These are phyloP conservation scores for Metridium senile DNA, from an alignment of 92 coral and sea anemone genomes.

Conservation along the genomic window DNA sequence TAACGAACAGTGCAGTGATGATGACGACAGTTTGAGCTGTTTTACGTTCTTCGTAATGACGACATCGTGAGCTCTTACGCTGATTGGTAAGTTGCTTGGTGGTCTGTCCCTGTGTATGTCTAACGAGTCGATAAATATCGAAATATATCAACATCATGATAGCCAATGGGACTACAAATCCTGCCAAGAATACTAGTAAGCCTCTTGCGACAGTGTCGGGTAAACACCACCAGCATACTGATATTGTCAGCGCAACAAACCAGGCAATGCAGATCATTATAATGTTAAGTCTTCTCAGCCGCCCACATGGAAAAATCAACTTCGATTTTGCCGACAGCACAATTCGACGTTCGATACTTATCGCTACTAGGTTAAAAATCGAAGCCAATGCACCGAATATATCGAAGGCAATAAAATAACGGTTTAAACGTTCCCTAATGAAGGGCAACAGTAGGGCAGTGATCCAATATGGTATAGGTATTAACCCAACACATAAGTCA, in stretches of 20 bases:
- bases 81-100: constrained; percentile 22
- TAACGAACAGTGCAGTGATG: constrained; percentile 55
- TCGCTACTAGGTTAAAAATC: constrained; percentile 68
- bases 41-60: constrained; percentile 33
- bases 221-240: constrained; percentile 35
- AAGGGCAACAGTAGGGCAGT: constrained; percentile 53
- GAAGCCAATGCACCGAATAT: constrained; percentile 80
- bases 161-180: constrained; percentile 59
- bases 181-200: constrained; percentile 55
- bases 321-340: constrained; percentile 47
- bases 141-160: constrained; percentile 51
- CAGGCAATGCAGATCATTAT: constrained; percentile 53
- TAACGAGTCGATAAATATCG: constrained; percentile 46
- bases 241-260: constrained; percentile 51
- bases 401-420: constrained; percentile 45
- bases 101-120: constrained; percentile 36
- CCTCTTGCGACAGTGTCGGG: constrained; percentile 39
- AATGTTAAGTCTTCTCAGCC: constrained; percentile 43
- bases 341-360: constrained; percentile 68
- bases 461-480: constrained; percentile 79
- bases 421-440: background rate
- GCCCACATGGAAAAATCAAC: constrained; percentile 31
- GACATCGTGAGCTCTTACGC: constrained; percentile 16
- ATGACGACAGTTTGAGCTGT: constrained; percentile 68
- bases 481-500: constrained; percentile 71